Evolutionary conservation across 1,140 invertebrate genomes (phyloP).

Genomic region (Tetragnatha versicolor): DNA sequence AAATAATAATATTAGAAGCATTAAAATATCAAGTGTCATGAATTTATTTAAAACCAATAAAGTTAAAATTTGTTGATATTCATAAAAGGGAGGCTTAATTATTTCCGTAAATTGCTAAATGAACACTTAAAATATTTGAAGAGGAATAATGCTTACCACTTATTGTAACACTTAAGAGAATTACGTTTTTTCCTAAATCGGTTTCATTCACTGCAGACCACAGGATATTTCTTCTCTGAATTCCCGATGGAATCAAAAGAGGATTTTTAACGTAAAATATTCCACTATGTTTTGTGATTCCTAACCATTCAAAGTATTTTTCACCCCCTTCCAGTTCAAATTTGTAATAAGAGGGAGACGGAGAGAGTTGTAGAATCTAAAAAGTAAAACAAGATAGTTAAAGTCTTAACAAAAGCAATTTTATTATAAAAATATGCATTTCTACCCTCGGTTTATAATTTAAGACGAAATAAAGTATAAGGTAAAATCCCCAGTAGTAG

Average conservation of each 20-base stretch:
- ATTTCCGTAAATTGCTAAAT: not conserved
- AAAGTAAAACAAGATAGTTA: no score
- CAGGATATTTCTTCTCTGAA: not conserved
- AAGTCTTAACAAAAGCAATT: no score
- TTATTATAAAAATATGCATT: no score
- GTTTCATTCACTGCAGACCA: slow-evolving; percentile 17
- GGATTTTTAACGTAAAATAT: slow-evolving; percentile 19
- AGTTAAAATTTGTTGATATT: no score
- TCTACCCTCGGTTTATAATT: no score
- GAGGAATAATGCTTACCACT: not conserved
- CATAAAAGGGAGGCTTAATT: no score
- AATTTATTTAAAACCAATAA: no score
- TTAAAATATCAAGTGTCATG: no score
- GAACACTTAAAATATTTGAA: not conserved
- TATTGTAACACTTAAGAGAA: not conserved
- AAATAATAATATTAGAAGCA: no score
- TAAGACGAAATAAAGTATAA: no score
- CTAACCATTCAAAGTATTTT: slow-evolving; percentile 1
- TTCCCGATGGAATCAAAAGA: not conserved
- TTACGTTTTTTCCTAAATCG: not conserved
- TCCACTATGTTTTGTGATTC: slow-evolving; percentile 11
- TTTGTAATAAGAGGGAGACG: not conserved
- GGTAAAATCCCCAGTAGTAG: no score
- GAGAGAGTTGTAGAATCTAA: slow-evolving; percentile 20
- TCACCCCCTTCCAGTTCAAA: not conserved